These are phyloP conservation scores for Syndactyla subalaris DNA, from an alignment of 2,797 vertebrate species.

Conservation along the genomic window DNA sequence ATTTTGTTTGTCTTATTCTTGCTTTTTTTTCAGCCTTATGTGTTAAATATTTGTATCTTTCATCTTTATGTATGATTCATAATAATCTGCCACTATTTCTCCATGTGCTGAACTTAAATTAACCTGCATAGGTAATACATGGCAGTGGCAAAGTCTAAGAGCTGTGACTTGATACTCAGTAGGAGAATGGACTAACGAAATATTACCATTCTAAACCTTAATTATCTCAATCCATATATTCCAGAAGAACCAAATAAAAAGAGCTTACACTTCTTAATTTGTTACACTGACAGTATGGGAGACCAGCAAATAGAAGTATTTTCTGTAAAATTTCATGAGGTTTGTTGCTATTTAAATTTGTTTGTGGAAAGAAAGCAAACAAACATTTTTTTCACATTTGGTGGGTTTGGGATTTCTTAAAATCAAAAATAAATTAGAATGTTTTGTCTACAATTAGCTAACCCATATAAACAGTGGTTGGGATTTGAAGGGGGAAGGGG, in stretches of 20 bases:
- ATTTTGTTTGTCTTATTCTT: conserved; percentile 23
- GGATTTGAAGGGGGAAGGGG: too few species aligned
- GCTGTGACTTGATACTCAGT: neutral
- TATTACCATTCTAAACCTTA: neutral
- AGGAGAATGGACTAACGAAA: conserved; percentile 1
- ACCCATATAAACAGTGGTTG: too few species aligned
- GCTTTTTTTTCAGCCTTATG: neutral
- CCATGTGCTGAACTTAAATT: neutral
- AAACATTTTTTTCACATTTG: neutral
- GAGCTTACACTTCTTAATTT: neutral
- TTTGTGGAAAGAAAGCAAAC: neutral
- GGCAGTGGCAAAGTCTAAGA: neutral
- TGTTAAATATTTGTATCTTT: conserved; percentile 54
- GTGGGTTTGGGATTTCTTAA: neutral
- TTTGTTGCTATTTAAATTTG: neutral
- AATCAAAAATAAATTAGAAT: neutral
- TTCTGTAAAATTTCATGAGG: neutral
- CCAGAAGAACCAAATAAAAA: neutral
- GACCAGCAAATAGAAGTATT: neutral
- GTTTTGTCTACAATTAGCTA: neutral
- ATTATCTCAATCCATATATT: neutral
- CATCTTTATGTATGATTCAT: conserved; percentile 7
- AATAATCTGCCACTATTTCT: conserved; percentile 17
- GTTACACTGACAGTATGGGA: neutral
- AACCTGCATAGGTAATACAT: neutral